Conservation (phyloP, 2,113 vertebrate genomes). For the Pungitius pungitius region DNA sequence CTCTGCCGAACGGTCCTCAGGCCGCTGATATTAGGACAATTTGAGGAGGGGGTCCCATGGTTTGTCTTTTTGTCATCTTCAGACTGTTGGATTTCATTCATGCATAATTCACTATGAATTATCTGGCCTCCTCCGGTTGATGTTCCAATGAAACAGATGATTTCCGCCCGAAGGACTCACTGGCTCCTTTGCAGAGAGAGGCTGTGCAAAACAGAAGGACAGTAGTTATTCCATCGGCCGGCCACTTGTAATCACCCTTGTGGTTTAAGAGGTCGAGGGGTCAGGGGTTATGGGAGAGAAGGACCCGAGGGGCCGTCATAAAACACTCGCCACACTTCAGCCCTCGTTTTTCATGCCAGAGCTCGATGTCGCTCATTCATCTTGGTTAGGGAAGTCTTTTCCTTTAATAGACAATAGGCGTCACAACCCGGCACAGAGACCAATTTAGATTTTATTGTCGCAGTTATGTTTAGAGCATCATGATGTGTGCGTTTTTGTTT, state of each 20-base stretch:
- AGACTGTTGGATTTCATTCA: neutral
- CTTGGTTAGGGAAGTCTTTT: conserved; percentile 70
- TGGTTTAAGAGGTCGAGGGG: conserved; percentile 73
- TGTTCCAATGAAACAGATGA: neutral
- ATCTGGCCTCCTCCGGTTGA: neutral
- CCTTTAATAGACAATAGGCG: conserved; percentile 55
- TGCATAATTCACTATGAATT: neutral
- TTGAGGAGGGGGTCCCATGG: neutral
- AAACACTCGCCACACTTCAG: conserved; percentile 73
- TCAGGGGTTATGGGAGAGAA: conserved; percentile 75
- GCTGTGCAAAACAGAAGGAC: conserved; percentile 24
- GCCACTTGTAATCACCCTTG: conserved; percentile 71
- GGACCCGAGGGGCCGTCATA: conserved; percentile 67
- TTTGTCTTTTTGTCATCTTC: neutral
- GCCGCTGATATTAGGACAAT: neutral
- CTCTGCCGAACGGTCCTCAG: conserved; percentile 47
- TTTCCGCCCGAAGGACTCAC: neutral
- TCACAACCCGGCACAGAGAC: conserved; percentile 40
- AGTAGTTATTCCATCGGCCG: conserved; percentile 45
- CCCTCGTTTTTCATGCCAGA: conserved; percentile 71
- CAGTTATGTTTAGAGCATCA: neutral
- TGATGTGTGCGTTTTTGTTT: conserved; percentile 14
- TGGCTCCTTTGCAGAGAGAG: conserved; percentile 4
- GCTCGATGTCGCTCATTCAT: conserved; percentile 72
- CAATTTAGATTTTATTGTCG: conserved; percentile 40